phyloP scores from a whole-genome alignment of 1,140 invertebrate species.

The Thaumatotibia leucotreta region DNA sequence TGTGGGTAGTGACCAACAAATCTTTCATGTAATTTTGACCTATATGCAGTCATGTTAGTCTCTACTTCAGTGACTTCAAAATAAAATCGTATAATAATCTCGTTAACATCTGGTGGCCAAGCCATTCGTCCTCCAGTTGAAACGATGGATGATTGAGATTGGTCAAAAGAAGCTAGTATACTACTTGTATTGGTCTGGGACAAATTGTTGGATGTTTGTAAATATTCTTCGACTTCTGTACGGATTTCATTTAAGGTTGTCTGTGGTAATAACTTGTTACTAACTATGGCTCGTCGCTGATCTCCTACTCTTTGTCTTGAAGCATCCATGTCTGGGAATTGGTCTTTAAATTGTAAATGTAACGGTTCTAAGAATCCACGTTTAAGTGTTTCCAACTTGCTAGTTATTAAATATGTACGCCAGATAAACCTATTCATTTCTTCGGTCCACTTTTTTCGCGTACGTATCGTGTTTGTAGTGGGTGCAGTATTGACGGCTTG shows the following conservation, averaged over 20 bases:
- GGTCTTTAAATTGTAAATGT: slow-evolving; percentile 19
- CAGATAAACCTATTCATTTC: slow-evolving; percentile 18
- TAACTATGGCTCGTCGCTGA: slow-evolving; percentile 26
- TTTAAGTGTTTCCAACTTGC: background rate
- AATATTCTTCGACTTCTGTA: slow-evolving; percentile 15
- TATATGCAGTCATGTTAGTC: too few species aligned
- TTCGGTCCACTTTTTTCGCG: too few species aligned
- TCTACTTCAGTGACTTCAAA: too few species aligned
- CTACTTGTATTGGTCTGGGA: background rate
- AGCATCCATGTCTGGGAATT: slow-evolving; percentile 24
- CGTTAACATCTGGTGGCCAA: too few species aligned
- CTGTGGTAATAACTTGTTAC: slow-evolving; percentile 19
- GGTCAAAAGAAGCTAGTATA: too few species aligned
- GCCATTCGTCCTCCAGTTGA: too few species aligned
- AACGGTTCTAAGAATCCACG: background rate
- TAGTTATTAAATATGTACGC: slow-evolving; percentile 13
- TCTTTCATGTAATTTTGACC: too few species aligned
- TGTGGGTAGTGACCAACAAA: too few species aligned
- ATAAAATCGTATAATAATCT: too few species aligned
- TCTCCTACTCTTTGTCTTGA: slow-evolving; percentile 22
- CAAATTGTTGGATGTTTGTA: background rate
- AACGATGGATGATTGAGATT: background rate
- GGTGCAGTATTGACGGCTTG: too few species aligned
- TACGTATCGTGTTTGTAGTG: too few species aligned
- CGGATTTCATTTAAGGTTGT: slow-evolving; percentile 16